phyloP scores from a whole-genome alignment of 2,797 vertebrate species.

The Etheostoma perlongum region DNA sequence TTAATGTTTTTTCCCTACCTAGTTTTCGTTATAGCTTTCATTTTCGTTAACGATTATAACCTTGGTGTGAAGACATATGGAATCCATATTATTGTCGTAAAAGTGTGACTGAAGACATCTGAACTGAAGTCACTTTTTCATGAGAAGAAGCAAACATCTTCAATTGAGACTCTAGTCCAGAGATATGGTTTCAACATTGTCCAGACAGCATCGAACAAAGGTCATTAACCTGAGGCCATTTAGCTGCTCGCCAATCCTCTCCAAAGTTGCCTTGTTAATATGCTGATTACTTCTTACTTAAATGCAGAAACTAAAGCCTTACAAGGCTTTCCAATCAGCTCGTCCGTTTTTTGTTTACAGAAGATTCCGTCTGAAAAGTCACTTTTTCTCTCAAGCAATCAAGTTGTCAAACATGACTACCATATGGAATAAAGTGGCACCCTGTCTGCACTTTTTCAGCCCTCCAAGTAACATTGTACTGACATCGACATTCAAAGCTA shows the following conservation, averaged over 20 bases:
- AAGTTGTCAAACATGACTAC: slow-evolving; percentile 16
- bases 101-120: not conserved
- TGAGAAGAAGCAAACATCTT: not conserved
- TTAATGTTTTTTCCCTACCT: no score
- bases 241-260: slow-evolving; percentile 57
- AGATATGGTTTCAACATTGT: slow-evolving; percentile 10
- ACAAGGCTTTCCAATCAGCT: slow-evolving; percentile 14
- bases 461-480: not conserved
- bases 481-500: slow-evolving; percentile 14
- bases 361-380: not conserved
- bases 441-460: not conserved
- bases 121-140: not conserved
- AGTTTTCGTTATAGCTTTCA: no score
- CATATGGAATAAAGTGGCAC: slow-evolving; percentile 3
- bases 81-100: not conserved
- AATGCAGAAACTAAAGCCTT: slow-evolving; percentile 53
- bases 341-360: slow-evolving; percentile 14
- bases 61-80: not conserved
- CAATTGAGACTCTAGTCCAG: not conserved
- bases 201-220: slow-evolving; percentile 50
- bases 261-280: slow-evolving; percentile 56
- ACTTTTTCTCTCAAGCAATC: slow-evolving; percentile 13
- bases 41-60: no score
- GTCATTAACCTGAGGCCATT: slow-evolving; percentile 41
- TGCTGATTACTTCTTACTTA: slow-evolving; percentile 67